Evolutionary conservation across 2,113 vertebrate genomes (phyloP).

Genomic region (Pterophyllum scalare): DNA sequence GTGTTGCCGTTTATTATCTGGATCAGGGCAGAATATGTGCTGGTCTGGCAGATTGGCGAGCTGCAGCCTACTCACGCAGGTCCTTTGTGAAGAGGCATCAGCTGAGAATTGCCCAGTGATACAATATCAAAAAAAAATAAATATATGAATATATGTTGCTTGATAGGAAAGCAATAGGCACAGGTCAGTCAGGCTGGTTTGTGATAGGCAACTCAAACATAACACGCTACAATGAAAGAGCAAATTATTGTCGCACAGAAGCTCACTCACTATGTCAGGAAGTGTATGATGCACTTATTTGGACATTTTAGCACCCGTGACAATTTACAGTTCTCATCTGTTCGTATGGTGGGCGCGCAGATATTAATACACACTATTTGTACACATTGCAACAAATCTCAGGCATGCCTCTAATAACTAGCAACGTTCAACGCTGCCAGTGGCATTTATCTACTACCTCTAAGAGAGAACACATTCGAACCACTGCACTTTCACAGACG

Average conservation of each 20-base stretch:
- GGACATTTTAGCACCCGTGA: too few relatives aligned
- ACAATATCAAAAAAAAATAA: neutral
- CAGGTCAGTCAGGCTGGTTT: neutral
- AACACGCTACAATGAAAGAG: neutral
- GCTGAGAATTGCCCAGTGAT: neutral
- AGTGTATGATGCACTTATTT: too few relatives aligned
- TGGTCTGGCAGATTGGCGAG: fast-evolving
- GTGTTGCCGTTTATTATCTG: fast-evolving
- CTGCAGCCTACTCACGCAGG: neutral
- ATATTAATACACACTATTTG: too few relatives aligned
- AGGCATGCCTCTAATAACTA: too few relatives aligned
- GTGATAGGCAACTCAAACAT: neutral
- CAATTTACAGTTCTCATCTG: too few relatives aligned
- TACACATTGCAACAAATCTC: too few relatives aligned
- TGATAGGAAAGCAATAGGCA: neutral
- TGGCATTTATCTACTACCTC: too few relatives aligned
- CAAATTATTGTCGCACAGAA: too few relatives aligned
- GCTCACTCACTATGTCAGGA: too few relatives aligned
- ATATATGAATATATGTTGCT: neutral
- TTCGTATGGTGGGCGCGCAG: too few relatives aligned
- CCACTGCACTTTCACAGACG: neutral
- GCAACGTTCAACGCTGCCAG: too few relatives aligned
- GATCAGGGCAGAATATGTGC: neutral
- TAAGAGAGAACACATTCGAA: neutral
- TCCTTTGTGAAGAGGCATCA: neutral